Evolutionary conservation across 2,888 invertebrate genomes (phyloP), one percentile per base, ranked within the genome.

Genomic region (Andrena trimmerana): DNA sequence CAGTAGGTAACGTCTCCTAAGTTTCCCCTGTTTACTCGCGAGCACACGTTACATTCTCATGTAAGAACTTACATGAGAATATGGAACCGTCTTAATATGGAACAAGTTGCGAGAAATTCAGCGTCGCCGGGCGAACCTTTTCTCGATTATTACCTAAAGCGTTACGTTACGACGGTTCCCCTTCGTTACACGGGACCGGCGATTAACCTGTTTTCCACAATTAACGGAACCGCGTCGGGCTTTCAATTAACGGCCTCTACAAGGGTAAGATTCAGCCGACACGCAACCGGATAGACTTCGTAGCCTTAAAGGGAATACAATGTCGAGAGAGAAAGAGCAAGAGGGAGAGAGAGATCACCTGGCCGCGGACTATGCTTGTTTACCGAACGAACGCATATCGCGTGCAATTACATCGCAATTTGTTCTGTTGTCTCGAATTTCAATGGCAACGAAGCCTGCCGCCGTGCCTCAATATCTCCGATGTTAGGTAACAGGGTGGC

Each of bases 381-480:
- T 76, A 65, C 69, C 70, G 70, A 71, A 84, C 76, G 89, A 86
- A 71, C 84, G 74, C 68, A 63, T 74, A 84, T 86, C 86, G 73
- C 73, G 67, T 80, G 75, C 87, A 88, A 87, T 87, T 86, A 79
- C 87, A 74, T 77, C 65, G 87, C 78, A 69, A 86, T 87, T 87
- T 88, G 89, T 78, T 65, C 31, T 4, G 48, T 50, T 63, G 57
- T 62, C 69, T 78, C 72, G 70, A 63, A 66, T 84, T 84, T 76
- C 76, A 84, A 74, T 69, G 71, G 29, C 48, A 52, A 71, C 59
- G 57, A 6, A 16, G 16, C 13, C 69, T 10, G 13, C 42, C 42
- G 42, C 42, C 13, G 4, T 42, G 42, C 42, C 42, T 42, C 13
- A 4, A 42, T 42, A 13, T 42, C 42, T 13, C 4, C 13, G 4